phyloP scores from a whole-genome alignment of 2,888 invertebrate species.

The Calephelis perditalis region DNA sequence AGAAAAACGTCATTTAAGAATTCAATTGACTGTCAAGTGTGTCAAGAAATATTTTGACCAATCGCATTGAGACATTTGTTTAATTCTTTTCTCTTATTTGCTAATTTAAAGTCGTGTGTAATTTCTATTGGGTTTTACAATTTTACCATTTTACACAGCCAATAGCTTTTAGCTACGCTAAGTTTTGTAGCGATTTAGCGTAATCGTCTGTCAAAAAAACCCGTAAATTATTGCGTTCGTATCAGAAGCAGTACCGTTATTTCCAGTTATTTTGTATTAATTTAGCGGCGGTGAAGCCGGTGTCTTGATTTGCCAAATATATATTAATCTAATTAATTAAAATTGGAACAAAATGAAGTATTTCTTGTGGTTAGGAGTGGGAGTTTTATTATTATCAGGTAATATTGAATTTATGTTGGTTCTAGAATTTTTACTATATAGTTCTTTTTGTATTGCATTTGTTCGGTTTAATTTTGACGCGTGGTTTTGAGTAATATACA shows the following conservation, averaged over 20 bases:
- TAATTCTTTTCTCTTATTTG: constrained; percentile 49
- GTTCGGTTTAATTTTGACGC: no score
- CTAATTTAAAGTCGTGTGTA: constrained; percentile 44
- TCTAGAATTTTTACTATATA: no score
- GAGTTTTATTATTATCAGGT: constrained; percentile 64
- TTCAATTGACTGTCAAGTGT: not conserved
- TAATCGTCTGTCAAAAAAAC: constrained; percentile 17
- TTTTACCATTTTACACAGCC: constrained; percentile 16
- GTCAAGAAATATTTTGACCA: constrained; percentile 36
- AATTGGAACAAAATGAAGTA: constrained; percentile 49
- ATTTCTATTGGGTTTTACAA: constrained; percentile 38
- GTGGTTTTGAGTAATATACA: no score
- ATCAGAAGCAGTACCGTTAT: not conserved
- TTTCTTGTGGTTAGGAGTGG: constrained; percentile 51
- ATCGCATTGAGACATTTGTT: constrained; percentile 59
- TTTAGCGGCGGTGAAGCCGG: constrained; percentile 4
- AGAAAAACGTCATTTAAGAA: no score
- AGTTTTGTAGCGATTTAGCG: not conserved
- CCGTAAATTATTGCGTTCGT: constrained; percentile 19
- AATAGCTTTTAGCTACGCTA: constrained; percentile 20
- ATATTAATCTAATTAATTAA: constrained; percentile 1
- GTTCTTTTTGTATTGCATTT: no score
- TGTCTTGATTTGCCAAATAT: constrained; percentile 18
- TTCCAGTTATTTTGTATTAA: no score
- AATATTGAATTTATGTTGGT: constrained; percentile 24